Percentiles rank a stretch among this genome's conserved stretches.
Evolutionary conservation across 2,888 invertebrate species (phyloP).

Genomic region (Microchrysa polita): DNA sequence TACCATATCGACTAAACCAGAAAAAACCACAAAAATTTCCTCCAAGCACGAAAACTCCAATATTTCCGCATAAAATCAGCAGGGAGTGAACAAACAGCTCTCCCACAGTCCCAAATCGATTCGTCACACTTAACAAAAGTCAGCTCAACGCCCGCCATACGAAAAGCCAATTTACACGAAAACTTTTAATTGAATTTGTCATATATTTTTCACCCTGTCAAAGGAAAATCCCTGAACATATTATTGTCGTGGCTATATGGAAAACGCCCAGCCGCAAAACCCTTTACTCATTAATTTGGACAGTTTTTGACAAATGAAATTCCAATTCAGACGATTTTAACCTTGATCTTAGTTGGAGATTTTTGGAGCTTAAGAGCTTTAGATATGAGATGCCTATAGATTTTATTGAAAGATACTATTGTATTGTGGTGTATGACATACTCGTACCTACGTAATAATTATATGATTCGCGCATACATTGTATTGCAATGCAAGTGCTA

Average conservation of each 20-base stretch:
- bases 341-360: constrained; percentile 3
- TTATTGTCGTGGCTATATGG: background rate
- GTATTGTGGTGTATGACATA: too few relatives aligned
- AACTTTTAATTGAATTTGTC: constrained; percentile 11
- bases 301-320: background rate
- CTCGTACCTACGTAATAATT: background rate
- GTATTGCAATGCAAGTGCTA: background rate
- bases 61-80: too few relatives aligned
- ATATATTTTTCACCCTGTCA: background rate
- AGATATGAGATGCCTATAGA: background rate
- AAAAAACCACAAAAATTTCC: too few relatives aligned
- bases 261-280: constrained; percentile 1
- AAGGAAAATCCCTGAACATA: background rate
- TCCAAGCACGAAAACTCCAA: too few relatives aligned
- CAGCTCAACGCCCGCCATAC: background rate
- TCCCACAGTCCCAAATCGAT: background rate
- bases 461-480: background rate
- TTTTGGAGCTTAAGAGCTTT: background rate
- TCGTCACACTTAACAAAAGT: constrained; percentile 4
- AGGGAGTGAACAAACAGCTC: too few relatives aligned
- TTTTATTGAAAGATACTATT: background rate
- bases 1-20: too few relatives aligned
- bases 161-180: background rate
- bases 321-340: background rate
- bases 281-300: background rate